Evolutionary conservation across 2,888 invertebrate species (phyloP).

Genomic region (Dryobotodes eremita): DNA sequence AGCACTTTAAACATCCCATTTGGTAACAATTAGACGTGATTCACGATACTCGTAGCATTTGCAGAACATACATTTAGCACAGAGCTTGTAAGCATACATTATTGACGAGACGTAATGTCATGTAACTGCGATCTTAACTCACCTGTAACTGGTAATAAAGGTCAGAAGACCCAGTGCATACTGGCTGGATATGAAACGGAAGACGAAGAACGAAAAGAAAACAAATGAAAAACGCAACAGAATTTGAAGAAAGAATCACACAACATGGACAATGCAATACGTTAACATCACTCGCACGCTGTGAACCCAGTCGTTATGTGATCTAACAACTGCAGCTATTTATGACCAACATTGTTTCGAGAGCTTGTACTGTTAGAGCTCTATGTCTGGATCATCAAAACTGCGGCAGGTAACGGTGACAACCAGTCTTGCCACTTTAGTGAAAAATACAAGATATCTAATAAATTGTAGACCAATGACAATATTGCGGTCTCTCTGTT

Average conservation of each 20-base stretch:
- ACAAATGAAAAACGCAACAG: neutral
- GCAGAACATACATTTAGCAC: constrained; percentile 50
- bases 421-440: neutral
- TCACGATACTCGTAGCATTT: constrained; percentile 38
- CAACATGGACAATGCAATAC: neutral
- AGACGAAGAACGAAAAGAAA: neutral
- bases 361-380: neutral
- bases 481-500: neutral
- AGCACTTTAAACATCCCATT: constrained; percentile 27
- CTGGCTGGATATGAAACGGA: neutral
- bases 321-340: neutral
- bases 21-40: constrained; percentile 42
- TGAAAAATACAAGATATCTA: neutral
- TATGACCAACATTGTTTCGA: neutral
- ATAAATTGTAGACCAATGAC: neutral
- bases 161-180: constrained; percentile 19
- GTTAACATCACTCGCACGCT: too few species aligned
- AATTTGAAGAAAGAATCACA: neutral
- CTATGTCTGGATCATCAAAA: neutral
- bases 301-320: neutral
- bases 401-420: neutral
- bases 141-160: constrained; percentile 6
- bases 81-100: constrained; percentile 48
- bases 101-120: constrained; percentile 58
- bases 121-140: constrained; percentile 56